phyloP scores from a whole-genome alignment of 2,888 invertebrate genomes.

The Torymus auratus region DNA sequence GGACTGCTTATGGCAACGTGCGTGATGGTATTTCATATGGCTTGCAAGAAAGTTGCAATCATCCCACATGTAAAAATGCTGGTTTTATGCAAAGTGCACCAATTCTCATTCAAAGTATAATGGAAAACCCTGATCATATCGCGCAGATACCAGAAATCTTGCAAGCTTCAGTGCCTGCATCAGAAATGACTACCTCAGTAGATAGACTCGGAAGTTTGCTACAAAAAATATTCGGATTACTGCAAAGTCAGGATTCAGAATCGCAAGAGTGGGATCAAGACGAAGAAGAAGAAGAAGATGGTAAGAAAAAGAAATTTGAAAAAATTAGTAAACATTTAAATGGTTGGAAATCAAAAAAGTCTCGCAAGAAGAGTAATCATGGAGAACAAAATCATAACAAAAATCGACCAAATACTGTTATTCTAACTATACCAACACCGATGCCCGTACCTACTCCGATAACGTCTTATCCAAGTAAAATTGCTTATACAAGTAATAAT shows the following conservation, averaged over 20 bases:
- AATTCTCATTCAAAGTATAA: conserved; percentile 31
- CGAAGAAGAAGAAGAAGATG: conserved; percentile 34
- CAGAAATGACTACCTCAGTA: conserved; percentile 28
- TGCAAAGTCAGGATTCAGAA: conserved; percentile 11
- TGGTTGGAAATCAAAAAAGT: conserved; percentile 20
- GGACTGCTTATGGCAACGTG: conserved; percentile 27
- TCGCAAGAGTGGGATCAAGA: conserved; percentile 57
- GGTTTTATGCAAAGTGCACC: conserved; percentile 45
- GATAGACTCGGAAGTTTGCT: conserved; percentile 39
- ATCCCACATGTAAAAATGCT: conserved; percentile 4
- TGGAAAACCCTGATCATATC: conserved; percentile 49
- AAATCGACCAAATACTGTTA: conserved; percentile 15
- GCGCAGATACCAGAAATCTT: conserved; percentile 29
- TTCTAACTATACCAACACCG: conserved; percentile 9
- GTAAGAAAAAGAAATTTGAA: conserved; percentile 35
- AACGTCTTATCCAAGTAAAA: too few species aligned
- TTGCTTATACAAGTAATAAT: too few species aligned
- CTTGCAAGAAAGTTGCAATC: background rate
- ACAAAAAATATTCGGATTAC: conserved; percentile 31
- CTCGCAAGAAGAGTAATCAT: background rate
- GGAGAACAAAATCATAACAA: conserved; percentile 9
- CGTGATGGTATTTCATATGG: conserved; percentile 23
- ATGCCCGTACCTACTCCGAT: background rate
- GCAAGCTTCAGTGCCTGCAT: conserved; percentile 27
- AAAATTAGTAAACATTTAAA: conserved; percentile 28